Percentiles rank a stretch among this genome's conserved stretches.
These are phyloP conservation scores for Onychomys torridus DNA, from an alignment of 2,797 vertebrate genomes.

Conservation along the genomic window DNA sequence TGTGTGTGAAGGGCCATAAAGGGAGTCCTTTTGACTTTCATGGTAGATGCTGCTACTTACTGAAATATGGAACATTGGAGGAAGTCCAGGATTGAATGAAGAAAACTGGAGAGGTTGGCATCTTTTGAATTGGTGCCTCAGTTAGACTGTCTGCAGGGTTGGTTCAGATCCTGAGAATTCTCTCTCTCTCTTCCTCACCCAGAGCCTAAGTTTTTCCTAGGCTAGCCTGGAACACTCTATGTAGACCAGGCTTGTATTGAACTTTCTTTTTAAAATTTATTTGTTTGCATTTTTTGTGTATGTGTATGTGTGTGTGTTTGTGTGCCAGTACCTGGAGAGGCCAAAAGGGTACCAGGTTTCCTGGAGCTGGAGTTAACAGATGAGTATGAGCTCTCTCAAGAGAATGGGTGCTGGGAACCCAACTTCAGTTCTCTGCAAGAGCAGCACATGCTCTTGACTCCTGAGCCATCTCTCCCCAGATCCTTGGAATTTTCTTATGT, in stretches of 20 bases:
- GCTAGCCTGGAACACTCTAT: not conserved
- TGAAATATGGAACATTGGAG: conserved; percentile 35
- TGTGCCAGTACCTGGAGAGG: not conserved
- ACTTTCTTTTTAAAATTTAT: not conserved
- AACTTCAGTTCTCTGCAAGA: not conserved
- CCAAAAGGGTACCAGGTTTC: not conserved
- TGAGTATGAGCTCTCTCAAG: not conserved
- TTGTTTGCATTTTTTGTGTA: not conserved
- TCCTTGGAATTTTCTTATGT: conserved; percentile 30
- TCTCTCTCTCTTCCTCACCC: not conserved
- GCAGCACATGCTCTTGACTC: not conserved
- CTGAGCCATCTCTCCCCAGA: not conserved
- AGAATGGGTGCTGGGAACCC: not conserved
- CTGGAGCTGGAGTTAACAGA: not conserved
- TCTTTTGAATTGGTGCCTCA: conserved; percentile 51
- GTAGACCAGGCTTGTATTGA: not conserved
- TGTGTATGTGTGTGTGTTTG: not conserved
- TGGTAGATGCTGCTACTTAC: not conserved
- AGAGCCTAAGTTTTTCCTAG: not conserved
- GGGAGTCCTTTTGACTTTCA: conserved; percentile 40
- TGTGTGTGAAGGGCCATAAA: not conserved
- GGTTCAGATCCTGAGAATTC: conserved; percentile 42
- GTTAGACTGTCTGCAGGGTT: conserved; percentile 2
- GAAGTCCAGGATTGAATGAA: conserved; percentile 28
- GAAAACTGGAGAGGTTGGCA: not conserved